phyloP scores from a whole-genome alignment of 2,888 invertebrate species.

The Muschampia plurimacula region DNA sequence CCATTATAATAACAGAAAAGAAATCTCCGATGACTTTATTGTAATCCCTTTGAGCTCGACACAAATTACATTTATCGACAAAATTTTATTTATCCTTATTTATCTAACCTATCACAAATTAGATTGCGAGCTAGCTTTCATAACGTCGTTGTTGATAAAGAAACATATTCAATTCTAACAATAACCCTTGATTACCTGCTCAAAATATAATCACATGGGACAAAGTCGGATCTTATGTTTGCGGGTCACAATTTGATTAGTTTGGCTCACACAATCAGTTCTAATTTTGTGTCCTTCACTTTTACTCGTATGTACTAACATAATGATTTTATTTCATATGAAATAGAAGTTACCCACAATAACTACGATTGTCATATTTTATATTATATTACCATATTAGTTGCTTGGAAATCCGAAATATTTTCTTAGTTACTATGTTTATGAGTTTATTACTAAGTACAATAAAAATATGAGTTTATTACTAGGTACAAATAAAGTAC shows the following conservation, averaged over 20 bases:
- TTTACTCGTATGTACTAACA: not conserved
- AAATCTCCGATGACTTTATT: no score
- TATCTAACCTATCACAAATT: not conserved
- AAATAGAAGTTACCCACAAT: not conserved
- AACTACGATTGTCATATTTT: no score
- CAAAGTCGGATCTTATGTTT: not conserved
- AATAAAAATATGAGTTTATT: no score
- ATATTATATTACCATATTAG: no score
- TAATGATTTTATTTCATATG: not conserved
- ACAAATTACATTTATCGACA: no score
- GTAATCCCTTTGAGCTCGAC: no score
- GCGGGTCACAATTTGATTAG: constrained; percentile 1
- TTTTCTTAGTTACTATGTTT: no score
- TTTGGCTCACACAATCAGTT: not conserved
- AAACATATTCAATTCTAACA: not conserved
- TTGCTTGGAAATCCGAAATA: no score
- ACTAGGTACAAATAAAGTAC: no score
- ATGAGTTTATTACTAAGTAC: no score
- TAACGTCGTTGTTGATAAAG: not conserved
- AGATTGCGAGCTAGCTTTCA: constrained; percentile 4
- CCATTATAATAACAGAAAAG: no score
- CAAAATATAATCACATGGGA: constrained; percentile 2
- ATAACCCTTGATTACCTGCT: not conserved
- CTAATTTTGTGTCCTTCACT: not conserved
- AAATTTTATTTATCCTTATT: not conserved